Conservation (phyloP, 2,797 vertebrate species). For the Rallus crepitans region DNA sequence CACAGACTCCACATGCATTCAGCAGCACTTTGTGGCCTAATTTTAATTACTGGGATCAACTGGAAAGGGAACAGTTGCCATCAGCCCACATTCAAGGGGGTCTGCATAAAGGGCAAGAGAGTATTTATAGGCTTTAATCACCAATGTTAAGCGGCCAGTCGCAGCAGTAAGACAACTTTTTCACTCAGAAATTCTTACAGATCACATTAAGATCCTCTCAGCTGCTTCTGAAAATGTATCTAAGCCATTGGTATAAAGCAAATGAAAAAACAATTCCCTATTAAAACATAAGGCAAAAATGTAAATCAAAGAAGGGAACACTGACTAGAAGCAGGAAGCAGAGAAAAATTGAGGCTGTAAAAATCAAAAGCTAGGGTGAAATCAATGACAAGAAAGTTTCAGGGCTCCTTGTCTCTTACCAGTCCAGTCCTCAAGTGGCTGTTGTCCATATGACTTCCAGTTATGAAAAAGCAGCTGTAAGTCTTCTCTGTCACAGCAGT, state of each 20-base stretch:
- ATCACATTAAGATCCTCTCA: neutral
- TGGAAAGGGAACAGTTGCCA: neutral
- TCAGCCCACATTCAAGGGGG: neutral
- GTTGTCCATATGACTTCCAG: slow-evolving; percentile 2
- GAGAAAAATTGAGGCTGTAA: neutral
- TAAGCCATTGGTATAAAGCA: neutral
- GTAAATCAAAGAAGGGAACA: slow-evolving; percentile 4
- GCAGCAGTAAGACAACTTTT: neutral
- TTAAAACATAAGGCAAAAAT: neutral
- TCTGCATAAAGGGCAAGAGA: neutral
- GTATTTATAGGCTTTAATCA: neutral
- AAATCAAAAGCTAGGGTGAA: slow-evolving; percentile 10
- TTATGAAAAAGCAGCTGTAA: neutral
- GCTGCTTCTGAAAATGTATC: neutral
- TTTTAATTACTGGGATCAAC: slow-evolving; percentile 20
- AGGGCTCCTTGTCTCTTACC: slow-evolving; percentile 23
- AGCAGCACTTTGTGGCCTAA: slow-evolving; percentile 9
- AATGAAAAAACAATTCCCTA: neutral
- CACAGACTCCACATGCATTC: neutral
- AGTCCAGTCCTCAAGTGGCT: neutral
- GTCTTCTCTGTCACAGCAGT: neutral
- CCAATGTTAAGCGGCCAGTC: neutral
- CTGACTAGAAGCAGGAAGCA: neutral
- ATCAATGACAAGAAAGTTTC: slow-evolving; percentile 31
- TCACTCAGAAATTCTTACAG: neutral